Percentiles rank a stretch among this genome's conserved stretches.
These are phyloP conservation scores for Phainopepla nitens DNA, from an alignment of 2,113 vertebrate genomes.

Conservation along the genomic window DNA sequence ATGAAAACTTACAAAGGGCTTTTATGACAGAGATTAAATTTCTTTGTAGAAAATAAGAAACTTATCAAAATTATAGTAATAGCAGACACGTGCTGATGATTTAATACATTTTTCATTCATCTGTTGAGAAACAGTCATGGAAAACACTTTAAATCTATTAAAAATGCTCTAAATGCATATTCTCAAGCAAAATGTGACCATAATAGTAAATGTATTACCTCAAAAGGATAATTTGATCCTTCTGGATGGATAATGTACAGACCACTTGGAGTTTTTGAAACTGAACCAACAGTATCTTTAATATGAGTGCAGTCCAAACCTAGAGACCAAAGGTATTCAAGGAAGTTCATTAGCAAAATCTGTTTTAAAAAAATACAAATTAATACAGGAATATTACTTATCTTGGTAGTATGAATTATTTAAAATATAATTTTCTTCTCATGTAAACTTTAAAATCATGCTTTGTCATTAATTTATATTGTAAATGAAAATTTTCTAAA, in stretches of 20 bases:
- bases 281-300: constrained; percentile 80
- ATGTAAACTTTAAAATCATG: neutral
- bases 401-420: neutral
- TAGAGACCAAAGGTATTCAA: constrained; percentile 50
- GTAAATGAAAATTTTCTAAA: neutral
- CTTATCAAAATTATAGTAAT: neutral
- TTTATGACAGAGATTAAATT: neutral
- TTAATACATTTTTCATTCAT: neutral
- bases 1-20: neutral
- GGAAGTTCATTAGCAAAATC: neutral
- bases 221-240: constrained; percentile 85
- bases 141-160: neutral
- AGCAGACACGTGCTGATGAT: neutral
- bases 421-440: neutral
- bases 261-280: constrained; percentile 91
- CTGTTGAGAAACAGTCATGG: neutral
- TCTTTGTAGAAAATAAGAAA: neutral
- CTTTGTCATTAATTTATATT: neutral
- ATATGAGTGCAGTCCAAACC: constrained; percentile 89
- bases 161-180: neutral
- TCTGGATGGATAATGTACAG: constrained; percentile 90
- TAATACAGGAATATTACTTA: neutral
- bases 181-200: neutral
- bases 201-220: constrained; percentile 73
- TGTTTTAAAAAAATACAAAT: neutral